Evolutionary conservation across 2,888 invertebrate species (phyloP).

Genomic region (Rhingia rostrata): DNA sequence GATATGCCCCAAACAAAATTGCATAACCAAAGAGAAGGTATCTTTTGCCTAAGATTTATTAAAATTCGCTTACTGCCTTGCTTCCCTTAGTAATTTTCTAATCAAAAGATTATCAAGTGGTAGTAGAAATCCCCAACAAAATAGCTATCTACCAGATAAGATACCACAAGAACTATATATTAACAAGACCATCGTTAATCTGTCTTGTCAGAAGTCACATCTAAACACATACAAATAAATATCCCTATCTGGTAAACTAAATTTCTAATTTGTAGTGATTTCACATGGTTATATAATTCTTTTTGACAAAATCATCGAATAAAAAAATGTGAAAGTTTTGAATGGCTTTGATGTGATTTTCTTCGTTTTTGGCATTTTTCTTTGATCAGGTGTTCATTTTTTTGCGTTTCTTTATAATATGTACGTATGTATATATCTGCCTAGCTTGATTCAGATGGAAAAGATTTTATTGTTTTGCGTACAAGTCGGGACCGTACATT

Average conservation of each 20-base stretch:
- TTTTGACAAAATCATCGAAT: not conserved
- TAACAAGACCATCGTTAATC: constrained; percentile 1
- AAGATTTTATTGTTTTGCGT: too few species aligned
- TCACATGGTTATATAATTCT: constrained; percentile 9
- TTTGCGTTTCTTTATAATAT: too few species aligned
- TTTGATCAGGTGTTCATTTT: too few species aligned
- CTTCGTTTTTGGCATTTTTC: not conserved
- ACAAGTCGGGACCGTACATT: too few species aligned
- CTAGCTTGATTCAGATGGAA: too few species aligned
- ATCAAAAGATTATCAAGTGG: too few species aligned
- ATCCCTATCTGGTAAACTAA: constrained; percentile 6
- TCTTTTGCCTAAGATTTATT: too few species aligned
- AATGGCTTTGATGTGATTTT: constrained; percentile 3
- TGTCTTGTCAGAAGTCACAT: not conserved
- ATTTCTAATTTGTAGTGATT: constrained; percentile 37
- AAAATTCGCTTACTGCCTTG: too few species aligned
- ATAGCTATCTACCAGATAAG: not conserved
- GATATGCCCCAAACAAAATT: too few species aligned
- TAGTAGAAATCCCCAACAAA: not conserved
- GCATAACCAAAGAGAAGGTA: too few species aligned
- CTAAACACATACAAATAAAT: not conserved
- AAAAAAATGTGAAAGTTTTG: constrained; percentile 19
- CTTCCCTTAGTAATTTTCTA: too few species aligned
- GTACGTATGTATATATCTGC: too few species aligned
- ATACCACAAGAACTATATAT: not conserved